A percentile compares a stretch with the other conserved stretches of the same genome.
Conservation (phyloP, 2,113 vertebrate genomes). For the Callocephalon fimbriatum region DNA sequence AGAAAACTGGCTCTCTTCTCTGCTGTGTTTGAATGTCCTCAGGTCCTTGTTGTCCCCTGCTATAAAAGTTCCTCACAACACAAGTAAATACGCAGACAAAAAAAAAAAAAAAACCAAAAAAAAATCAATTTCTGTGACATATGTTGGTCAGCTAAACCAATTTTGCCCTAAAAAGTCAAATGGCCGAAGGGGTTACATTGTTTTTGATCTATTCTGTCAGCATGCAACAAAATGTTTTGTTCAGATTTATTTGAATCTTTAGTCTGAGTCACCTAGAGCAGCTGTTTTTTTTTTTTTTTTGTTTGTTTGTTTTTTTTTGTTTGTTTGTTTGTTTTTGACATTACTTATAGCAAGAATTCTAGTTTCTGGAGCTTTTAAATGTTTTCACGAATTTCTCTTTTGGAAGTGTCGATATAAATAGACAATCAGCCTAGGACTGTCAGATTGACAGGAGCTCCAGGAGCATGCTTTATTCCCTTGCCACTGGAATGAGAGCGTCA, state of each 20-base stretch:
- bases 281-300: not conserved
- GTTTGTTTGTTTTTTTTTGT: not conserved
- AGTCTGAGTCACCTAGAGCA: not conserved
- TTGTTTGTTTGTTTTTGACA: not conserved
- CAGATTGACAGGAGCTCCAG: not conserved
- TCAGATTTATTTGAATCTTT: not conserved
- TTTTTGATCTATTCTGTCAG: not conserved
- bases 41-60: not conserved
- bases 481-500: not conserved
- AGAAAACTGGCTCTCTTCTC: not conserved
- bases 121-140: not conserved
- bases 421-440: not conserved
- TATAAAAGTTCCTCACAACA: not conserved
- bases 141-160: not conserved
- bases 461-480: not conserved
- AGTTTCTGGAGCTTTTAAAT: not conserved
- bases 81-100: not conserved
- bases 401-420: not conserved
- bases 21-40: not conserved
- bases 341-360: not conserved
- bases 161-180: not conserved
- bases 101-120: not conserved
- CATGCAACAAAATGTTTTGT: not conserved
- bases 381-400: not conserved
- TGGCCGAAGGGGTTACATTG: not conserved